Evolutionary conservation across 1,140 invertebrate species (phyloP).

Genomic region (Formica selysi): DNA sequence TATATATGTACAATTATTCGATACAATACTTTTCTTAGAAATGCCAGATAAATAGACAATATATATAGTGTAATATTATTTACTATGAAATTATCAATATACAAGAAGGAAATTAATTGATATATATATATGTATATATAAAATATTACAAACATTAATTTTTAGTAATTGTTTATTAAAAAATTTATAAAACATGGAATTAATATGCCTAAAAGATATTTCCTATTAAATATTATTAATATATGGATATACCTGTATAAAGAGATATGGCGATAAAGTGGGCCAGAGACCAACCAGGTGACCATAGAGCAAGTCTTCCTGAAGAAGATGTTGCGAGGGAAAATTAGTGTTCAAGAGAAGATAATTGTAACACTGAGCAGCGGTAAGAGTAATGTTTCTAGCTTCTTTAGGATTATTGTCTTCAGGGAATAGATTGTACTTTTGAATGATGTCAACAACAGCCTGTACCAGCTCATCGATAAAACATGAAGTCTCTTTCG

Average conservation of each 20-base stretch:
- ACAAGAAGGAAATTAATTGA: no score
- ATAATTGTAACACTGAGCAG: slow-evolving; percentile 76
- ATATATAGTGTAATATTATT: no score
- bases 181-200: no score
- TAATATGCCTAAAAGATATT: no score
- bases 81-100: no score
- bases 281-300: slow-evolving; percentile 81
- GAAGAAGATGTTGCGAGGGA: slow-evolving; percentile 74
- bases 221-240: neutral
- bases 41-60: no score
- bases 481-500: slow-evolving; percentile 70
- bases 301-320: slow-evolving; percentile 76
- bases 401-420: slow-evolving; percentile 33
- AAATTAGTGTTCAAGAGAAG: slow-evolving; percentile 82
- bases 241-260: slow-evolving; percentile 77
- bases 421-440: slow-evolving; percentile 56
- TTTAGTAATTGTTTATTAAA: no score
- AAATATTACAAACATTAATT: neutral
- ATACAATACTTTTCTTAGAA: no score
- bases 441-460: slow-evolving; percentile 68
- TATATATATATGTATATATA: neutral
- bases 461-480: slow-evolving; percentile 74
- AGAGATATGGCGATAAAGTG: slow-evolving; percentile 80
- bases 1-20: no score
- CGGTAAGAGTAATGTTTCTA: slow-evolving; percentile 11